Percentiles rank a stretch among this genome's conserved stretches.
phyloP scores from a whole-genome alignment of 2,888 invertebrate species.

The Strigamia transsilvanica region DNA sequence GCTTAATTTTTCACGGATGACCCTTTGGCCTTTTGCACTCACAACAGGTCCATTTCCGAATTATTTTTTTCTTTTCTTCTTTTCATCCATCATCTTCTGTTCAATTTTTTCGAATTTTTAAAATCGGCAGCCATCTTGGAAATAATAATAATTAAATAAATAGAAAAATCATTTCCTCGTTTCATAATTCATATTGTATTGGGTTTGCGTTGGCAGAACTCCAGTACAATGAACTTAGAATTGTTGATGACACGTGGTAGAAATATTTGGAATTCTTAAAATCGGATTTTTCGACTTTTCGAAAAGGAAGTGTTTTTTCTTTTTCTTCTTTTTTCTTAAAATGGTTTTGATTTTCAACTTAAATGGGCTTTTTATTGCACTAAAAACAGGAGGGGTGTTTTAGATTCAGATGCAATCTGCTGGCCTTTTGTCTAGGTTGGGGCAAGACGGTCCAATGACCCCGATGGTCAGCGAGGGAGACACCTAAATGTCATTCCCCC shows the following conservation, averaged over 20 bases:
- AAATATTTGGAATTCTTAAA: neutral
- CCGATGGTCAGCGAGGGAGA: slow-evolving; percentile 22
- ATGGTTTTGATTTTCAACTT: neutral
- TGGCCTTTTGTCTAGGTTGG: slow-evolving; percentile 5
- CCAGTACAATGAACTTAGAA: slow-evolving; percentile 1
- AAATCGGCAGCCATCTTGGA: neutral
- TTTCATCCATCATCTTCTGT: too few relatives aligned
- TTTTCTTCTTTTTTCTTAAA: too few relatives aligned
- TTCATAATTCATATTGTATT: neutral
- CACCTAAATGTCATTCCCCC: neutral
- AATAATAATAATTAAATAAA: neutral
- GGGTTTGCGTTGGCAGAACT: slow-evolving; percentile 16
- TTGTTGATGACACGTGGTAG: neutral
- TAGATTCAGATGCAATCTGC: slow-evolving; percentile 20
- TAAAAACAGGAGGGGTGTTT: neutral
- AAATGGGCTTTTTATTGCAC: slow-evolving; percentile 15
- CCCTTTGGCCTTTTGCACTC: slow-evolving; percentile 30
- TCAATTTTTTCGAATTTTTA: too few relatives aligned
- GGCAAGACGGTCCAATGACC: slow-evolving; percentile 24
- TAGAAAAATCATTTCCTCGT: slow-evolving; percentile 11
- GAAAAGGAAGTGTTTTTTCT: neutral
- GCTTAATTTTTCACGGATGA: slow-evolving; percentile 26
- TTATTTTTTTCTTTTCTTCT: neutral
- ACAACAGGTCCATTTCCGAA: slow-evolving; percentile 8
- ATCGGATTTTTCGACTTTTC: neutral